A percentile compares a stretch with the other conserved stretches of the same genome.
Conservation (phyloP, 2,888 invertebrate genomes). For the Drosophila sordidapex region DNA sequence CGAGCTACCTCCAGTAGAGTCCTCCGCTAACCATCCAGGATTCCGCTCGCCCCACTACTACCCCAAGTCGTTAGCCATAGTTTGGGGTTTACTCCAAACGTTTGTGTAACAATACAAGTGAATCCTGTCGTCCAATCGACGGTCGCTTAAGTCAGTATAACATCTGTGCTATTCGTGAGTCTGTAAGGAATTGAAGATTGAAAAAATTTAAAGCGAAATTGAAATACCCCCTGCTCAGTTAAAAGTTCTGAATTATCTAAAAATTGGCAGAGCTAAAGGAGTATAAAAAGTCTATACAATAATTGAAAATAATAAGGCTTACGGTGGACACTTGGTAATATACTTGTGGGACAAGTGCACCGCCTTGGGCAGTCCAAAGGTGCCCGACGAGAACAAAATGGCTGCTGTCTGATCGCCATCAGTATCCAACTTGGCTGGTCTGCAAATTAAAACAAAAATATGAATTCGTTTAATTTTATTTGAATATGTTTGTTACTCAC, state of each 20-base stretch:
- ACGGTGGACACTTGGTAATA: constrained; percentile 33
- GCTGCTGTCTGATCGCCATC: constrained; percentile 55
- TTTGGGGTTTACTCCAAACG: too few species aligned
- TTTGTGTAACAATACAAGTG: neutral
- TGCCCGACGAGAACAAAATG: constrained; percentile 75
- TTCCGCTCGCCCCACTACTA: too few species aligned
- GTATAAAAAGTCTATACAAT: neutral
- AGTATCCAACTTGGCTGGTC: constrained; percentile 36
- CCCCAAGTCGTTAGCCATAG: too few species aligned
- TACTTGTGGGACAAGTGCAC: constrained; percentile 62
- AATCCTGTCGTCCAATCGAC: constrained; percentile 75
- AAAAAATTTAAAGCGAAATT: neutral
- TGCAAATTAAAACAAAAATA: neutral
- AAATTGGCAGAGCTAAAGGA: neutral
- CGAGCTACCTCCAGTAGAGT: too few species aligned
- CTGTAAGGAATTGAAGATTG: constrained; percentile 6
- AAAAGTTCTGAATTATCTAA: neutral
- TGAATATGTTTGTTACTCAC: constrained; percentile 31
- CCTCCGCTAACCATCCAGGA: too few species aligned
- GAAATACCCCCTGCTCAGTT: neutral
- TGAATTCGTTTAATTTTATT: neutral
- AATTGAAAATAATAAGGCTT: constrained; percentile 11
- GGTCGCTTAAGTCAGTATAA: constrained; percentile 57
- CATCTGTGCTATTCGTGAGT: constrained; percentile 43
- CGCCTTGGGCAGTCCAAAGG: constrained; percentile 72